Evolutionary conservation across 1,140 invertebrate genomes (phyloP).

Genomic region (Akabosia matsudoensis): DNA sequence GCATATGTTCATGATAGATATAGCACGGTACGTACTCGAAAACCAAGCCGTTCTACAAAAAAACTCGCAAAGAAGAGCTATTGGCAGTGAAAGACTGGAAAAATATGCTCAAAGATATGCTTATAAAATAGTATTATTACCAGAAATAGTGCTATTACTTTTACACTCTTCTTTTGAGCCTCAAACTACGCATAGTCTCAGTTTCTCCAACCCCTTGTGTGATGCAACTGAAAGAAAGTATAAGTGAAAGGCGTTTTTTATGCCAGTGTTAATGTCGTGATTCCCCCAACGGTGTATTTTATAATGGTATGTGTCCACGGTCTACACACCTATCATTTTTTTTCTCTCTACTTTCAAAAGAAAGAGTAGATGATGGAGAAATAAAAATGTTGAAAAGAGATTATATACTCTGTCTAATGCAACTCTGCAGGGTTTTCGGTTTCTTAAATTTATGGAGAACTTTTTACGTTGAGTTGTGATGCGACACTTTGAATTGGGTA

Average conservation of each 20-base stretch:
- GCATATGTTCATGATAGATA: neutral
- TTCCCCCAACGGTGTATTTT: neutral
- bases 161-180: too few relatives aligned
- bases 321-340: neutral
- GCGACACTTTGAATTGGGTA: conserved; percentile 4
- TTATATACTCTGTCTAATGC: neutral
- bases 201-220: neutral
- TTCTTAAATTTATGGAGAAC: neutral
- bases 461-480: conserved; percentile 6
- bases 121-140: too few relatives aligned
- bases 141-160: too few relatives aligned
- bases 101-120: too few relatives aligned
- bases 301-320: neutral
- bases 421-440: neutral
- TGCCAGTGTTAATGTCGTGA: neutral
- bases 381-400: neutral
- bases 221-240: too few relatives aligned
- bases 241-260: too few relatives aligned
- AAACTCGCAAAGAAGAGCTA: neutral
- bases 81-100: neutral
- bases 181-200: neutral
- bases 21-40: neutral
- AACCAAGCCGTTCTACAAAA: neutral
- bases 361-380: neutral
- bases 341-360: neutral